These are phyloP conservation scores for Linhomoeus sp. DNA, from an alignment of 2,888 invertebrate genomes.

Conservation along the genomic window DNA sequence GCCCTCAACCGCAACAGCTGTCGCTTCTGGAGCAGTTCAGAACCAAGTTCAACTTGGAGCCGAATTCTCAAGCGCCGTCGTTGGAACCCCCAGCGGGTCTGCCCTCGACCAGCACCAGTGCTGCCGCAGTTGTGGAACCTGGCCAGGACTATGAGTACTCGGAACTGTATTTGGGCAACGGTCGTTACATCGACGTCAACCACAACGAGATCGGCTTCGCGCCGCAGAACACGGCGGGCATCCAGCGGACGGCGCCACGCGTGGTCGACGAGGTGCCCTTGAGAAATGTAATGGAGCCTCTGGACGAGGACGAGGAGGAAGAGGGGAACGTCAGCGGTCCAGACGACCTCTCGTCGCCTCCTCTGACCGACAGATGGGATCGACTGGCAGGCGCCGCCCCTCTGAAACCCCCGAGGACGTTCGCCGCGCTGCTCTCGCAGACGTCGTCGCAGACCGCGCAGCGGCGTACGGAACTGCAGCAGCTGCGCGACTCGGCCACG, in stretches of 20 bases:
- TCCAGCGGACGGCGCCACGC: slow-evolving; percentile 7
- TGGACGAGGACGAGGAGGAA: not conserved
- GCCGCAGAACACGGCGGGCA: slow-evolving; percentile 10
- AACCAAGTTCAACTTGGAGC: not conserved
- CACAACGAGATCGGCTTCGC: slow-evolving; percentile 23
- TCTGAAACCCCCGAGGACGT: slow-evolving; percentile 5
- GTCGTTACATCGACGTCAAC: slow-evolving; percentile 21
- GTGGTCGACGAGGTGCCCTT: not conserved
- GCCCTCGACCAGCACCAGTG: not conserved
- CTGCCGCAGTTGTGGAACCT: not conserved
- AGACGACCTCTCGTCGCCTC: not conserved
- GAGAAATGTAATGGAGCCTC: not conserved
- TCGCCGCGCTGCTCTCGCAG: slow-evolving; percentile 4
- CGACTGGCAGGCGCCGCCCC: not conserved
- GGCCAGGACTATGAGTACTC: slow-evolving; percentile 11
- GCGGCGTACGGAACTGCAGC: no score
- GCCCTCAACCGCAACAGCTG: not conserved
- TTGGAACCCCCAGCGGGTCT: not conserved
- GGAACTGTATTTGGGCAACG: slow-evolving; percentile 14
- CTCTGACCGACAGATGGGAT: no score
- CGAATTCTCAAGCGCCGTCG: not conserved
- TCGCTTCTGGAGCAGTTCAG: not conserved
- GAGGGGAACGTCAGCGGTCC: not conserved
- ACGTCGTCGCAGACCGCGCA: no score
- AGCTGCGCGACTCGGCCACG: no score